Conservation (phyloP, 2,113 vertebrate genomes). For the Micronycteris hirsuta region DNA sequence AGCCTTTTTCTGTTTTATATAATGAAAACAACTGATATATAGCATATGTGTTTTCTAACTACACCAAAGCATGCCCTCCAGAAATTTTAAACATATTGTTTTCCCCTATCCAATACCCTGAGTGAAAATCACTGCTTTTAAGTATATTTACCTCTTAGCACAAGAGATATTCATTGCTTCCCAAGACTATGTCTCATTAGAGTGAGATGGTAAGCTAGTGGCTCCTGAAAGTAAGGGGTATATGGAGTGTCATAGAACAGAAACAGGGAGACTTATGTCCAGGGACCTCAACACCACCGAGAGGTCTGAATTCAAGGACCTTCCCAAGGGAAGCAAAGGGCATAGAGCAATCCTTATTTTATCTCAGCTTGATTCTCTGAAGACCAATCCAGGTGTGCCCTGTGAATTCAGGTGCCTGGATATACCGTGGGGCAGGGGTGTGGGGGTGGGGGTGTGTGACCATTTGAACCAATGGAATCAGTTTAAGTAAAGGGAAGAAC, state of each 20-base stretch:
- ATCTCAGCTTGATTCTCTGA: neutral
- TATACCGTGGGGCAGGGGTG: too few species aligned
- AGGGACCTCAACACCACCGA: neutral
- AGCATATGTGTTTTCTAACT: neutral
- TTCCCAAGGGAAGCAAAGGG: neutral
- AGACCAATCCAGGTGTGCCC: neutral
- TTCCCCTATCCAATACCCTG: neutral
- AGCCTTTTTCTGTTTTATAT: neutral
- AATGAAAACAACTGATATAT: neutral
- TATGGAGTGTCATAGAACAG: neutral
- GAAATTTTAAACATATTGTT: neutral
- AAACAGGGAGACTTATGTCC: neutral
- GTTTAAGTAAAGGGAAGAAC: neutral
- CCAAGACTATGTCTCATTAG: neutral
- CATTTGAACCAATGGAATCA: neutral
- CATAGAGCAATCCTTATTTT: neutral
- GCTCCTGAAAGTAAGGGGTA: neutral
- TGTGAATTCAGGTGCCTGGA: neutral
- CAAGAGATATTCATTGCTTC: neutral
- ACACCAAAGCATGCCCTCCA: neutral
- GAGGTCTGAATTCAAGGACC: neutral
- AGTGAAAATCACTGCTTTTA: neutral
- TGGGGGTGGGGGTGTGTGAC: rapidly evolving
- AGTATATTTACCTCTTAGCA: neutral
- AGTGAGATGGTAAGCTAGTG: neutral